phyloP scores from a whole-genome alignment of 2,888 invertebrate species.

The Ophion obscuratus region DNA sequence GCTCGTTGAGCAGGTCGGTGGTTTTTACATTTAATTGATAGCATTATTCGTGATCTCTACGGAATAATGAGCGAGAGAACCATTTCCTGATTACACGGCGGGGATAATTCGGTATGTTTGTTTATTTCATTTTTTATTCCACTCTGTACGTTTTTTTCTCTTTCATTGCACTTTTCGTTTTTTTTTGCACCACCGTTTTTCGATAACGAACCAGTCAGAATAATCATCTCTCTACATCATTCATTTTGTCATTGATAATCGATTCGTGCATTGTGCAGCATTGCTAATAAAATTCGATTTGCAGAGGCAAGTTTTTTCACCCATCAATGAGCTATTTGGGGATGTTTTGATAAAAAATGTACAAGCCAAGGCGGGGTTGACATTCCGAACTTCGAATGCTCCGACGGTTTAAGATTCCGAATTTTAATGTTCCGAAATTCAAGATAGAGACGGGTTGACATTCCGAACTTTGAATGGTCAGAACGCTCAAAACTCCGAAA shows the following conservation, averaged over 20 bases:
- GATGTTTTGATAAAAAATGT: background rate
- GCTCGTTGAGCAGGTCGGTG: background rate
- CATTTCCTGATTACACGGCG: conserved; percentile 24
- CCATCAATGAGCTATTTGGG: background rate
- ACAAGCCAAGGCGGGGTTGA: background rate
- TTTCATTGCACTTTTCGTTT: background rate
- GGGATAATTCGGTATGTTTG: conserved; percentile 28
- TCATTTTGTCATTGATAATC: background rate
- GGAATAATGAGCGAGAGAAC: conserved; percentile 21
- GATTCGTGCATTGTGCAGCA: conserved; percentile 16
- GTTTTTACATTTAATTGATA: conserved; percentile 16
- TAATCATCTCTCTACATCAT: background rate
- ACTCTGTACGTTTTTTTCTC: background rate
- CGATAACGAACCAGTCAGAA: conserved; percentile 4
- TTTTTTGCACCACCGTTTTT: background rate
- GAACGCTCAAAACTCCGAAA: no score
- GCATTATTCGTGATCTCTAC: background rate
- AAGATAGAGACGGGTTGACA: no score
- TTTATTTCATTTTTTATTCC: background rate
- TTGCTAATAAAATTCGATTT: conserved; percentile 1
- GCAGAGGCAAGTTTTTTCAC: background rate
- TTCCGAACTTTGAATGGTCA: no score
- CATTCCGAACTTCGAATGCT: no score
- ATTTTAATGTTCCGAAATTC: no score
- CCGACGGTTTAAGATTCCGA: no score